A percentile compares a stretch with the other conserved stretches of the same genome.
Conservation (phyloP, 2,797 vertebrate genomes). For the Ambastaia sidthimunki region DNA sequence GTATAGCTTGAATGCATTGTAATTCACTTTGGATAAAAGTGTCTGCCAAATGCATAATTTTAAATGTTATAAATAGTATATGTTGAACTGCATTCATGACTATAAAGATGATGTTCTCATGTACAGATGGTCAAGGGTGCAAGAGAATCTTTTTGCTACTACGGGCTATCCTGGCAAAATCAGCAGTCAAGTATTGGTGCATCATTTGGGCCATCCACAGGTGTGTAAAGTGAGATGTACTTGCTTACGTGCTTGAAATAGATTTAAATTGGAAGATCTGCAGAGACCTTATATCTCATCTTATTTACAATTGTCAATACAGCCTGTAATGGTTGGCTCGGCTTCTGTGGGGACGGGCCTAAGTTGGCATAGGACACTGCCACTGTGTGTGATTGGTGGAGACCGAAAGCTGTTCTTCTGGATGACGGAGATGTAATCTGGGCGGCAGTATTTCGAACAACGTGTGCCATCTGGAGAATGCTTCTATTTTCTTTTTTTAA, state of each 20-base stretch:
- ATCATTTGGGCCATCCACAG: constrained; percentile 95
- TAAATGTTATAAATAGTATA: neutral
- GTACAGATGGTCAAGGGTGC: constrained; percentile 89
- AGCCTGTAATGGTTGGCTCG: constrained; percentile 90
- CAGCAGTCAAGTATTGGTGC: constrained; percentile 87
- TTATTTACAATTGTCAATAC: constrained; percentile 60
- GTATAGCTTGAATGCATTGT: too few species aligned
- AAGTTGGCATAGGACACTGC: constrained; percentile 93
- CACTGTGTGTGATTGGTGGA: constrained; percentile 89
- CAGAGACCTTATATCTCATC: neutral
- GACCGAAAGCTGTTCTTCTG: constrained; percentile 95
- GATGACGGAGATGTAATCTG: constrained; percentile 91
- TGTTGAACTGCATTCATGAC: neutral
- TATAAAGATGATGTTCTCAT: neutral
- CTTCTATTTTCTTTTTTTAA: constrained; percentile 60
- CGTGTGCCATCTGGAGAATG: neutral
- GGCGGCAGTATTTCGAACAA: neutral
- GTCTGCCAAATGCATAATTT: too few species aligned
- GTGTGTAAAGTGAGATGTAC: constrained; percentile 68
- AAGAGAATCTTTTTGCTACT: constrained; percentile 93
- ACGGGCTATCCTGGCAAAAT: constrained; percentile 95
- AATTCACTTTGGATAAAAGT: too few species aligned
- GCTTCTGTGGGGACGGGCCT: constrained; percentile 88
- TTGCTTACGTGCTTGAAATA: neutral
- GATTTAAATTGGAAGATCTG: neutral